Conservation (phyloP, 2,797 vertebrate genomes). For the Myotis planiceps region DNA sequence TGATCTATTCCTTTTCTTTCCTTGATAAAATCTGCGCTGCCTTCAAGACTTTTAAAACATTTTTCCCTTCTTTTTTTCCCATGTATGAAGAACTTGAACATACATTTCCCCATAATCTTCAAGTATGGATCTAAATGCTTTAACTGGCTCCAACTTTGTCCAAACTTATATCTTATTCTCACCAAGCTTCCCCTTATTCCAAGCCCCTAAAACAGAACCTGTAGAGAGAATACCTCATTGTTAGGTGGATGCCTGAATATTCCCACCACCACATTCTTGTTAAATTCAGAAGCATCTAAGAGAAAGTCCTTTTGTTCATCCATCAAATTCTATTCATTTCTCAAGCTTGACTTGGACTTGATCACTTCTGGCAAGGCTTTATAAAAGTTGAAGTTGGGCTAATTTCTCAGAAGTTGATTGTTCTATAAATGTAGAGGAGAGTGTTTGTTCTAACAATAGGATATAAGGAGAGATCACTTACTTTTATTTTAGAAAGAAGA, state of each 20-base stretch:
- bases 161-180: constrained; percentile 5
- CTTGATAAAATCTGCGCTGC: background rate
- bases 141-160: background rate
- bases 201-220: background rate
- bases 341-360: background rate
- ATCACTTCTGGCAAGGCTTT: background rate
- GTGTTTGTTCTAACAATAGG: background rate
- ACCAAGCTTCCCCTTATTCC: background rate
- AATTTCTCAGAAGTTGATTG: background rate
- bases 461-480: background rate
- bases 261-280: background rate
- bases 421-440: background rate
- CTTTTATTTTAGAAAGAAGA: constrained; percentile 68
- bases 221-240: background rate
- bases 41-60: background rate
- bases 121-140: background rate
- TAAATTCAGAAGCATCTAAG: background rate
- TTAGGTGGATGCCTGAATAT: background rate
- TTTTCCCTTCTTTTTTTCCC: background rate
- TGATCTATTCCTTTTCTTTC: background rate
- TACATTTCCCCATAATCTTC: background rate
- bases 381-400: background rate
- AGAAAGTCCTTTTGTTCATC: background rate
- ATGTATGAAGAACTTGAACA: background rate
- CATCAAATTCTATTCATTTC: background rate